Evolutionary conservation across 1,140 invertebrate species (phyloP).

Genomic region (Penaeus vannamei): DNA sequence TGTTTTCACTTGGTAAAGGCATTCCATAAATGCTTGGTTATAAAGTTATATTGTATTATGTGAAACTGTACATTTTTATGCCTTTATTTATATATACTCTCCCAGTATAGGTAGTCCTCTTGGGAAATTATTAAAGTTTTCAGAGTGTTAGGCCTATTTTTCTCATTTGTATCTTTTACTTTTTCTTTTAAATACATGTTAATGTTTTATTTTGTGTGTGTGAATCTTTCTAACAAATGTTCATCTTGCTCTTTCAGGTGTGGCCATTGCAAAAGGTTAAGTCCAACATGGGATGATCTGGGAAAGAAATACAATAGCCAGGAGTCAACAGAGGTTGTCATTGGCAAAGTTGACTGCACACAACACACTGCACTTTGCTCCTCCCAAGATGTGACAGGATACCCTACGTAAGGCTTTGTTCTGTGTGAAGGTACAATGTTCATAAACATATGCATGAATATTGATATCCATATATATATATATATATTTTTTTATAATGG

Average conservation of each 20-base stretch:
- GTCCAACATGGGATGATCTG: conserved; percentile 69
- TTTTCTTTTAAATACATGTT: background rate
- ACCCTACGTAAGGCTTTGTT: conserved; percentile 77
- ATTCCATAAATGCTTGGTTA: no score
- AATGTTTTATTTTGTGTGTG: background rate
- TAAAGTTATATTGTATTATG: no score
- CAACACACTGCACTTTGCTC: conserved; percentile 78
- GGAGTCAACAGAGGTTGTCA: conserved; percentile 76
- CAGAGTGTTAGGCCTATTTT: no score
- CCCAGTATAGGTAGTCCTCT: no score
- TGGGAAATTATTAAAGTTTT: no score
- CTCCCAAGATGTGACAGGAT: conserved; percentile 82
- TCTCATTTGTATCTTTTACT: no score
- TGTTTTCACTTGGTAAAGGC: no score
- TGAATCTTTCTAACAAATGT: no score
- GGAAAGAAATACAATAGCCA: conserved; percentile 70
- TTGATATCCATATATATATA: background rate
- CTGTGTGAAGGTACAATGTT: background rate
- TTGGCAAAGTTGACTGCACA: conserved; percentile 85
- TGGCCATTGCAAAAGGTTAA: conserved; percentile 70
- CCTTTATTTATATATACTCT: no score
- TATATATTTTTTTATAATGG: background rate
- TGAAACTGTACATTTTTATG: no score
- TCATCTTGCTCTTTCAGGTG: conserved; percentile 67
- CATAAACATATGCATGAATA: background rate